Percentiles rank a stretch among this genome's conserved stretches.
Evolutionary conservation across 2,888 invertebrate species (phyloP).

Genomic region (Unio delphinus): DNA sequence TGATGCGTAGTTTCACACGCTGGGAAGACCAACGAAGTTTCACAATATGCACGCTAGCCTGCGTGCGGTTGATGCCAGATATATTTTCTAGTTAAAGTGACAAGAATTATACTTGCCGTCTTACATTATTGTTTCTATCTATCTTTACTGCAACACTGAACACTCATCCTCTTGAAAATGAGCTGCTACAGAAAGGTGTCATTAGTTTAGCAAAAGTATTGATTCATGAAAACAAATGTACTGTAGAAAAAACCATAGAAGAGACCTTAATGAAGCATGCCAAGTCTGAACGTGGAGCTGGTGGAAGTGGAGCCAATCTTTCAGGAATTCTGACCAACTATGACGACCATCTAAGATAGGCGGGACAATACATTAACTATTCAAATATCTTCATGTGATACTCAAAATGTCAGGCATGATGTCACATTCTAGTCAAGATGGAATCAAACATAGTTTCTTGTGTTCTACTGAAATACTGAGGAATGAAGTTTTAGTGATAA

Average conservation of each 20-base stretch:
- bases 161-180: not conserved
- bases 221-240: conserved; percentile 11
- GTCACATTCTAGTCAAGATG: not conserved
- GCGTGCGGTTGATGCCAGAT: conserved; percentile 5
- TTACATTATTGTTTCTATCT: no score
- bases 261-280: conserved; percentile 18
- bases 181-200: conserved; percentile 9
- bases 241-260: conserved; percentile 25
- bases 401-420: not conserved
- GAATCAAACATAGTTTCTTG: not conserved
- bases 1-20: conserved; percentile 14
- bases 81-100: no score
- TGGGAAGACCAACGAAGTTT: conserved; percentile 24
- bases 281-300: conserved; percentile 16
- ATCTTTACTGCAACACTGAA: no score
- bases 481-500: conserved; percentile 2
- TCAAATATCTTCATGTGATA: not conserved
- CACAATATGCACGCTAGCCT: conserved; percentile 12
- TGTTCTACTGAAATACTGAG: conserved; percentile 4
- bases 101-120: no score
- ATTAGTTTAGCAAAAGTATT: conserved; percentile 15
- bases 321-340: conserved; percentile 8
- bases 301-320: conserved; percentile 8
- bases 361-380: not conserved
- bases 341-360: not conserved